Conservation (phyloP, 1,140 invertebrate genomes). For the Cotesia glomerata region DNA sequence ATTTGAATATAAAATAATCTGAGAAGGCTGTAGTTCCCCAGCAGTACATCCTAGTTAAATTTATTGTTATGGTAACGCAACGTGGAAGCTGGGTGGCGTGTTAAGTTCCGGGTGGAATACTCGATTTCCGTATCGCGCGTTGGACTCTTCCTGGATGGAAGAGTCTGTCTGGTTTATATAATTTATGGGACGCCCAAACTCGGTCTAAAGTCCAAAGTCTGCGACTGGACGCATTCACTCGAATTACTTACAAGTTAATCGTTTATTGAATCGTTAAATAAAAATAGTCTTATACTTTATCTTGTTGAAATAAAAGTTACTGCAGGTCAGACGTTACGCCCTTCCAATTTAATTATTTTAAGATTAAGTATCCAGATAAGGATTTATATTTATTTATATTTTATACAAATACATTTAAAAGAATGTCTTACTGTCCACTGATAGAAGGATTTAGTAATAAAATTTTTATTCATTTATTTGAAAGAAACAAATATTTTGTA, state of each 20-base stretch:
- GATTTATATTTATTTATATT: too few species aligned
- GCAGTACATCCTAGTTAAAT: slow-evolving; percentile 45
- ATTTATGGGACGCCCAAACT: slow-evolving; percentile 6
- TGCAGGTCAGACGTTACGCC: too few species aligned
- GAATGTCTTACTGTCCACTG: too few species aligned
- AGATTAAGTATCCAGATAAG: too few species aligned
- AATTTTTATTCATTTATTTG: too few species aligned
- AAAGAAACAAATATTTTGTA: too few species aligned
- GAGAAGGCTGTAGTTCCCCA: slow-evolving; percentile 39
- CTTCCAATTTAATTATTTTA: too few species aligned
- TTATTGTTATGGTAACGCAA: slow-evolving; percentile 55
- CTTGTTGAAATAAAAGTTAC: too few species aligned
- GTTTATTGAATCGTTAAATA: background rate
- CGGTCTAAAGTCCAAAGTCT: background rate
- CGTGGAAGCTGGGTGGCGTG: slow-evolving; percentile 48
- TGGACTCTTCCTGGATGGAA: slow-evolving; percentile 42
- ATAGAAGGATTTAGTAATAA: too few species aligned
- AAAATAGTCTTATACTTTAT: too few species aligned
- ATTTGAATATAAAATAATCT: slow-evolving; percentile 29
- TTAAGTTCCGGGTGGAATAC: slow-evolving; percentile 47
- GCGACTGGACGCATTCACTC: slow-evolving; percentile 2
- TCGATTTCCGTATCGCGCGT: slow-evolving; percentile 53
- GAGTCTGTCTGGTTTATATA: background rate
- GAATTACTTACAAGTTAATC: slow-evolving; percentile 12
- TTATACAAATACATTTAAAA: too few species aligned